These are phyloP conservation scores for Panulirus ornatus DNA, from an alignment of 1,140 invertebrate genomes.

Conservation along the genomic window DNA sequence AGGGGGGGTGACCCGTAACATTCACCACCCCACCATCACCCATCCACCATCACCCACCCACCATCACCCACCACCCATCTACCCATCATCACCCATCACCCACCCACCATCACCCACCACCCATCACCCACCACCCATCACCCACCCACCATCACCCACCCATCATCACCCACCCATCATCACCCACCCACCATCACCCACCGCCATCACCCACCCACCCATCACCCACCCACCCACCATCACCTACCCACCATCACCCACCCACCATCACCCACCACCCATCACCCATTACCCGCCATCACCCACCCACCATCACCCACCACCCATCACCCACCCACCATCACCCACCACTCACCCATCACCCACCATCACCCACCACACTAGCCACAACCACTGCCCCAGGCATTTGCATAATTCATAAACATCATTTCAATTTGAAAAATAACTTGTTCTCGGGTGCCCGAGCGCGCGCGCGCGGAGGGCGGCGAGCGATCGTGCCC, in stretches of 20 bases:
- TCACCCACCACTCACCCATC: not conserved
- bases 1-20: too few relatives aligned
- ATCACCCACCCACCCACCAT: too few relatives aligned
- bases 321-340: not conserved
- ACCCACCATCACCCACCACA: not conserved
- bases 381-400: not conserved
- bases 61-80: not conserved
- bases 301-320: not conserved
- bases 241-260: not conserved
- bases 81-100: not conserved
- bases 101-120: not conserved
- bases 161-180: not conserved
- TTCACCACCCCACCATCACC: not conserved
- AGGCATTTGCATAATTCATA: conserved; percentile 54
- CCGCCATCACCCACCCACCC: not conserved
- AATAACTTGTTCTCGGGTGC: conserved; percentile 1
- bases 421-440: conserved; percentile 58
- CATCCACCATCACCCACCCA: not conserved
- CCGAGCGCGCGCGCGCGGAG: too few relatives aligned
- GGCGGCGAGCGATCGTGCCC: too few relatives aligned
- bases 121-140: not conserved
- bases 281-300: not conserved
- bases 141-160: not conserved
- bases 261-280: not conserved
- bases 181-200: not conserved